A percentile compares a stretch with the other conserved stretches of the same genome.
Evolutionary conservation across 2,888 invertebrate genomes (phyloP).

Genomic region (Dione vanillae): DNA sequence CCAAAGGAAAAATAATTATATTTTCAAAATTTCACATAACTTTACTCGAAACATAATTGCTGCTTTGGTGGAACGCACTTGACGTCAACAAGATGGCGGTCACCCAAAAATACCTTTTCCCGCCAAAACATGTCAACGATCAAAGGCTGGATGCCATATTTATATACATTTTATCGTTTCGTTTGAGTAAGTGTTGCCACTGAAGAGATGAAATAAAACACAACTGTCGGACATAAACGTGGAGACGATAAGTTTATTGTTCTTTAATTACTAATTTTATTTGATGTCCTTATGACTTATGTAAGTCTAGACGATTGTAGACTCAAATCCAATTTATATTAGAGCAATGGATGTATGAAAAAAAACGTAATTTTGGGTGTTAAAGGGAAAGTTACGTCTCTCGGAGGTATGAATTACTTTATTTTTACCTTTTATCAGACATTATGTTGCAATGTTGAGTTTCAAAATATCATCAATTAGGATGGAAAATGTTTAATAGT

Average conservation of each 20-base stretch:
- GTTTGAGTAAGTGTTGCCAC: slow-evolving; percentile 52
- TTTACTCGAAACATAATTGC: neutral
- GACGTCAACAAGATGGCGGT: slow-evolving; percentile 38
- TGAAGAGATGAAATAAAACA: slow-evolving; percentile 17
- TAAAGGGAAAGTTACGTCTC: no score
- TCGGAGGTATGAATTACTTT: no score
- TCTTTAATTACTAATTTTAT: neutral
- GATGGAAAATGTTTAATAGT: no score
- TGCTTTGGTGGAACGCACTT: slow-evolving; percentile 5
- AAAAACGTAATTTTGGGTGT: neutral
- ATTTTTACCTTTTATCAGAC: no score
- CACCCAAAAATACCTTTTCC: slow-evolving; percentile 54
- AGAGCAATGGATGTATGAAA: neutral
- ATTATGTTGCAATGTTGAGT: no score
- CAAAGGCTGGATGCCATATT: slow-evolving; percentile 53
- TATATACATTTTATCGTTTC: slow-evolving; percentile 55
- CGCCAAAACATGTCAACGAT: slow-evolving; percentile 64
- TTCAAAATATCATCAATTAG: no score
- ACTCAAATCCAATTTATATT: neutral
- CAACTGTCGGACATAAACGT: slow-evolving; percentile 15
- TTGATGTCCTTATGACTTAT: neutral
- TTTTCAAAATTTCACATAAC: neutral
- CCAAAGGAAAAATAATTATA: neutral
- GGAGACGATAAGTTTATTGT: neutral
- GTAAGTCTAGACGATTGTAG: neutral